Conservation (phyloP, 2,113 vertebrate species). For the Zosterops japonicus region DNA sequence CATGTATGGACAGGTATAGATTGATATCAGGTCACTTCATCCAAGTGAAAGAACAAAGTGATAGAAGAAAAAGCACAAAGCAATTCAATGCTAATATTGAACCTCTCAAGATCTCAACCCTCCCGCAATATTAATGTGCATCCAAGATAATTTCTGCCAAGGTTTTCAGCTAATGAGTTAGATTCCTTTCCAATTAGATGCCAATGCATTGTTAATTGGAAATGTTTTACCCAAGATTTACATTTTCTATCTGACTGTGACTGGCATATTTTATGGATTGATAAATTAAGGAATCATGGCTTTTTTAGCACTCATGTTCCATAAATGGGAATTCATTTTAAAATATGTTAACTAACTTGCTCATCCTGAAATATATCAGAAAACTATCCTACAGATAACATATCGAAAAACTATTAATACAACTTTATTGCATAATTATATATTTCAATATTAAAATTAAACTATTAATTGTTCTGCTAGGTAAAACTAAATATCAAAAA, state of each 20-base stretch:
- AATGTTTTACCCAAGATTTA: not conserved
- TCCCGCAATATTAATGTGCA: not conserved
- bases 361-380: not conserved
- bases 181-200: not conserved
- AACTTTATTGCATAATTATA: not conserved
- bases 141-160: not conserved
- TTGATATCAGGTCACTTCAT: not conserved
- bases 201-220: not conserved
- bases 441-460: not conserved
- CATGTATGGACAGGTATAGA: not conserved
- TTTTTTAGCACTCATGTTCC: not conserved
- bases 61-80: not conserved
- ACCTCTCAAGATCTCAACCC: not conserved
- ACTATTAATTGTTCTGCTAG: not conserved
- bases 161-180: not conserved
- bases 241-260: not conserved
- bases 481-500: not conserved
- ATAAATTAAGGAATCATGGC: not conserved
- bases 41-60: not conserved
- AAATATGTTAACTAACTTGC: not conserved
- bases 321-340: not conserved
- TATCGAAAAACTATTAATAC: not conserved
- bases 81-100: not conserved
- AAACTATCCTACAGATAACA: not conserved
- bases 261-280: not conserved